These are phyloP conservation scores for Aphidoletes aphidimyza DNA, from an alignment of 2,888 invertebrate species.

Conservation along the genomic window DNA sequence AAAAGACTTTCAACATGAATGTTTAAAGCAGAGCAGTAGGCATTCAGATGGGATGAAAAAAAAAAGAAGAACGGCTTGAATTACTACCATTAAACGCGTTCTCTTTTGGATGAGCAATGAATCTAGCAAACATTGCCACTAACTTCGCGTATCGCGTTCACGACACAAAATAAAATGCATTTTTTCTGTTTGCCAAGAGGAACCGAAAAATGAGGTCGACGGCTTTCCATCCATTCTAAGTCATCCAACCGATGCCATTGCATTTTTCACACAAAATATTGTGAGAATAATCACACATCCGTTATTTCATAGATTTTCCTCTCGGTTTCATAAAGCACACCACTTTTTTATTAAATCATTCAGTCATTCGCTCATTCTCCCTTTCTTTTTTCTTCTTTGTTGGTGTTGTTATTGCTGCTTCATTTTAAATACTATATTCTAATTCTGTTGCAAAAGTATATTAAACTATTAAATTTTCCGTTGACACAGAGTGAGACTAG, in stretches of 20 bases:
- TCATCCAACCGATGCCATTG: not conserved
- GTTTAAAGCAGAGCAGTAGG: not conserved
- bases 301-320: conserved; percentile 30
- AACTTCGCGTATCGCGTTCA: not conserved
- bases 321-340: conserved; percentile 2
- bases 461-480: conserved; percentile 49
- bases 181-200: not conserved
- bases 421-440: not conserved
- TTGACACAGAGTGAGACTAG: not conserved
- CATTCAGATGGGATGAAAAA: not conserved
- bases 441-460: conserved; percentile 31
- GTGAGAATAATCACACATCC: conserved; percentile 32
- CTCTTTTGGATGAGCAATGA: not conserved
- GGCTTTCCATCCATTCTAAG: not conserved
- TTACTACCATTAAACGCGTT: no score
- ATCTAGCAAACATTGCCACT: not conserved
- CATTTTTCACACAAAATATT: conserved; percentile 23
- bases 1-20: not conserved
- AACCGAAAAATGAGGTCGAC: conserved; percentile 33
- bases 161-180: conserved; percentile 1
- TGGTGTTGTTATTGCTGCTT: not conserved
- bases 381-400: not conserved
- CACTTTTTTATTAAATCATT: not conserved
- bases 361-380: not conserved
- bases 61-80: not conserved